phyloP scores from a whole-genome alignment of 2,888 invertebrate genomes.

The Spicauda simplicius region DNA sequence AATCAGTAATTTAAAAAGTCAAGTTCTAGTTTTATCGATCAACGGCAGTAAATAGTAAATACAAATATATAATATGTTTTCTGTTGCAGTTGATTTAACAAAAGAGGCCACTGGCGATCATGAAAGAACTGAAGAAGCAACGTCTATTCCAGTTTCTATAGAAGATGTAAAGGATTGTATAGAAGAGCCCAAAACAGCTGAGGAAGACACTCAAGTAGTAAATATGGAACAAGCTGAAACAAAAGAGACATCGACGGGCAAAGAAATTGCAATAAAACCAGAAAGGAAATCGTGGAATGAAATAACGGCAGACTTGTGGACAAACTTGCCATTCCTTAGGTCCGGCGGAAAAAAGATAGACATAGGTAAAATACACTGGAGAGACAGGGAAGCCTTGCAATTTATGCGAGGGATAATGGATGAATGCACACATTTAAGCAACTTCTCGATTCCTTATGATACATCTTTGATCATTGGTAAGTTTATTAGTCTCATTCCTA shows the following conservation, averaged over 20 bases:
- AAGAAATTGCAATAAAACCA: conserved; percentile 44
- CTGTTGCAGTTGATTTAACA: conserved; percentile 24
- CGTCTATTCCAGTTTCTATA: conserved; percentile 20
- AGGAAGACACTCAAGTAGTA: conserved; percentile 1
- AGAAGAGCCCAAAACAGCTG: conserved; percentile 6
- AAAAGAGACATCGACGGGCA: conserved; percentile 35
- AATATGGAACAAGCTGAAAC: not conserved
- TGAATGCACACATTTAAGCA: conserved; percentile 98
- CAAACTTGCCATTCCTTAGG: conserved; percentile 67
- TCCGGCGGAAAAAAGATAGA: conserved; percentile 77
- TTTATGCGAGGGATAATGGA: conserved; percentile 99
- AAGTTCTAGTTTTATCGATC: not conserved
- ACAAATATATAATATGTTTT: not conserved
- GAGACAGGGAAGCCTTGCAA: conserved; percentile 92
- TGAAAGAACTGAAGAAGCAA: conserved; percentile 2
- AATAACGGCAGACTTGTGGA: conserved; percentile 68
- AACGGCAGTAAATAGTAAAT: too few relatives aligned
- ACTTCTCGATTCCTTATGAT: conserved; percentile 95
- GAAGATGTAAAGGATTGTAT: conserved; percentile 9
- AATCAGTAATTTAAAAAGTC: too few relatives aligned
- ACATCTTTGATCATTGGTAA: conserved; percentile 92
- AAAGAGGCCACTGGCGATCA: conserved; percentile 6
- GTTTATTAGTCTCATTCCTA: conserved; percentile 45
- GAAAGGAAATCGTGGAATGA: conserved; percentile 69
- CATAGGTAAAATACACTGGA: conserved; percentile 87